phyloP scores from a whole-genome alignment of 2,888 invertebrate genomes.

The Cerastis leucographa region DNA sequence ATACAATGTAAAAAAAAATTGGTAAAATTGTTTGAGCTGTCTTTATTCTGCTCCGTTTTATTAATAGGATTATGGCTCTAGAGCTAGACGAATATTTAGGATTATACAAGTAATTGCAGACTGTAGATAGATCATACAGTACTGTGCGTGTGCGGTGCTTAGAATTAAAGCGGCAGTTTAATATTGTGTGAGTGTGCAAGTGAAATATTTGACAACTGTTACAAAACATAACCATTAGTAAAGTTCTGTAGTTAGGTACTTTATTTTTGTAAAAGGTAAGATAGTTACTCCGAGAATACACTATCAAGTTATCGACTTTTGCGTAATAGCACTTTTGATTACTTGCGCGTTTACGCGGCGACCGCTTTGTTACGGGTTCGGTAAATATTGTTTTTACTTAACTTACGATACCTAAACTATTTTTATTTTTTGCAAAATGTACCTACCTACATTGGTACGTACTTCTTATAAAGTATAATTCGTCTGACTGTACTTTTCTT shows the following conservation, averaged over 20 bases:
- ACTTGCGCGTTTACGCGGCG: neutral
- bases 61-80: neutral
- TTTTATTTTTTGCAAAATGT: neutral
- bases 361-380: neutral
- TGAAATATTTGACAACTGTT: neutral
- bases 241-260: neutral
- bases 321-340: neutral
- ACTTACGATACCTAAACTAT: no score
- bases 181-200: no score
- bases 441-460: neutral
- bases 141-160: no score
- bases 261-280: neutral
- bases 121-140: no score
- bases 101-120: neutral
- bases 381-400: neutral
- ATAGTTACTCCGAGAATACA: neutral
- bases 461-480: no score
- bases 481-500: neutral
- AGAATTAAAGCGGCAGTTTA: no score
- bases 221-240: neutral
- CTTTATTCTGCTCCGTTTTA: neutral
- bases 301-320: slow-evolving; percentile 4
- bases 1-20: neutral
- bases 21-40: no score
- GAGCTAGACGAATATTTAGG: neutral